Conservation (phyloP, 2,797 vertebrate genomes). For the Sebastes trivittatus region DNA sequence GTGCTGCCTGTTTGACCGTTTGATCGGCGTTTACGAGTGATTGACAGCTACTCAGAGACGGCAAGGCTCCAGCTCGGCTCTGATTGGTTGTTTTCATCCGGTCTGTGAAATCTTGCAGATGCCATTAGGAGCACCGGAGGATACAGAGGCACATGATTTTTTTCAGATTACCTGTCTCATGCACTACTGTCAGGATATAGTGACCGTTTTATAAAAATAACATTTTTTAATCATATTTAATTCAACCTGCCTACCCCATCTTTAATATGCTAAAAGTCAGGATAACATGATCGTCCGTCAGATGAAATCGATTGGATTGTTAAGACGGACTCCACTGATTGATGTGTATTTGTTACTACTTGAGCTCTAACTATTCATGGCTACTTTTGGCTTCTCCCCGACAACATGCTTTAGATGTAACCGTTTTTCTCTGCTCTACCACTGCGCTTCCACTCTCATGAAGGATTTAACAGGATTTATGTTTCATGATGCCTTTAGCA, state of each 20-base stretch:
- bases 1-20: too few species aligned
- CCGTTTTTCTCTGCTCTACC: neutral
- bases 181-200: too few species aligned
- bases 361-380: conserved; percentile 33
- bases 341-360: conserved; percentile 1
- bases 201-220: too few species aligned
- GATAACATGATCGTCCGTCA: neutral
- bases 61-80: too few species aligned
- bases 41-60: too few species aligned
- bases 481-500: conserved; percentile 37
- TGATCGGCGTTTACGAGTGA: rapidly evolving
- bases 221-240: too few species aligned
- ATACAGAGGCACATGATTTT: too few species aligned
- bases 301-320: neutral
- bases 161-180: too few species aligned
- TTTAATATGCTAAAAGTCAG: neutral
- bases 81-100: too few species aligned
- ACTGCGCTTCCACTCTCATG: conserved; percentile 7
- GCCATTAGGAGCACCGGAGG: too few species aligned
- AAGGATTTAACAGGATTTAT: conserved; percentile 52
- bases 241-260: too few species aligned
- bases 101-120: too few species aligned
- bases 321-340: neutral
- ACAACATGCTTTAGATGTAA: conserved; percentile 8
- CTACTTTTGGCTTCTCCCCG: conserved; percentile 17